Conservation (phyloP, 2,113 vertebrate species). For the Calonectris borealis region DNA sequence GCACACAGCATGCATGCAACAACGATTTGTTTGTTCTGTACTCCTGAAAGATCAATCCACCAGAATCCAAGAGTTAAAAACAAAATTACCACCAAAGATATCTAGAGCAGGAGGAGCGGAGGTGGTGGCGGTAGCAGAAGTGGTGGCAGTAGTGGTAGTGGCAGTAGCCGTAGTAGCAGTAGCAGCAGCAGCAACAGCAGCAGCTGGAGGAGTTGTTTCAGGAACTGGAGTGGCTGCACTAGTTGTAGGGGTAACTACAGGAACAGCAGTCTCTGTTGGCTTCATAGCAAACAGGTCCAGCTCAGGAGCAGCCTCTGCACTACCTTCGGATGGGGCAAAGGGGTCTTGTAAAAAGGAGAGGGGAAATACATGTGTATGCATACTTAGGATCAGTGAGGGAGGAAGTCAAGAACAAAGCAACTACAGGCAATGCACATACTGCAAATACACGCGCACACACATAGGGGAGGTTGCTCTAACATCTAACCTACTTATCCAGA, state of each 20-base stretch:
- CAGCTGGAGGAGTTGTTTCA: conserved; percentile 83
- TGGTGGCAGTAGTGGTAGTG: conserved; percentile 65
- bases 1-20: conserved; percentile 59
- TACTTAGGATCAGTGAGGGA: conserved; percentile 77
- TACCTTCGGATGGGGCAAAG: conserved; percentile 97
- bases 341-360: conserved; percentile 90
- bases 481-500: neutral
- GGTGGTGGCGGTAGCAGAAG: conserved; percentile 73
- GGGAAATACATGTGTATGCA: conserved; percentile 72
- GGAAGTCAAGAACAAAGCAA: conserved; percentile 65
- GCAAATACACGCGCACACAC: conserved; percentile 6
- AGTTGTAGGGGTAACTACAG: conserved; percentile 86
- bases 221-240: conserved; percentile 81
- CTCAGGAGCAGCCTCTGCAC: conserved; percentile 89
- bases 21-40: neutral
- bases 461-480: neutral
- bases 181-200: conserved; percentile 71
- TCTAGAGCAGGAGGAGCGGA: conserved; percentile 90
- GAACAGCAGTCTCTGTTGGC: conserved; percentile 85
- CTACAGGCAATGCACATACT: conserved; percentile 56
- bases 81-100: conserved; percentile 98
- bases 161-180: conserved; percentile 68
- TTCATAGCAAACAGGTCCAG: conserved; percentile 99
- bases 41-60: conserved; percentile 55
- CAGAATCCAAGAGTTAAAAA: conserved; percentile 65